Evolutionary conservation across 1,140 invertebrate species (phyloP), one percentile per base, ranked within the genome.

Genomic region (Drosophila malerkotliana): DNA sequence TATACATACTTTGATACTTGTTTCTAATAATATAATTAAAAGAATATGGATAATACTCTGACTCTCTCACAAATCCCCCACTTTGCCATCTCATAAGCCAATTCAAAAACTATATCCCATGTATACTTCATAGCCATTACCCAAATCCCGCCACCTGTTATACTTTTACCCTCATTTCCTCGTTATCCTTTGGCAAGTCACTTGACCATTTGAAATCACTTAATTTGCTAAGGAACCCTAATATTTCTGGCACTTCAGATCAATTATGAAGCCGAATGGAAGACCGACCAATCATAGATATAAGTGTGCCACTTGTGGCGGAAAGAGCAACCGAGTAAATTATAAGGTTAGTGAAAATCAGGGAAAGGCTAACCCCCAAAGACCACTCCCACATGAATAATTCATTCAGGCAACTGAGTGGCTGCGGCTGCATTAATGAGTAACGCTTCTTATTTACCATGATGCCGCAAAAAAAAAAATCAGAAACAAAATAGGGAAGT

Each of bases 391-490:
- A 56, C 66, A 87, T 87, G 83, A 87, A 87, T 87, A 82, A 87
- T 87, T 87, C 83, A 87, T 54, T 18, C 44, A 44, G 63, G 69
- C 63, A 57, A 69, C 57, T 57, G 61, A 77, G 51, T 51, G 56
- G 59, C 77, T 76, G 58, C n/a, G 51, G 41, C 69, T 53, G 81
- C 81, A 85, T 85, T 85, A 84, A 84, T 84, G 81, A 85, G 81
- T 58, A 61, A 74, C 66, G 74, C 82, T 87, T 82, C 82, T 87
- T 87, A 87, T 87, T 87, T 87, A 88, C 74, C 78, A 87, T 87
- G 82, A 87, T 87, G 66, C 66, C 62, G 82, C 82, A 88, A 9
- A 83, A 83, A 84, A 84, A 75, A 37, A 48, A 63, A 54, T 15
- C 24, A 9, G 30, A 49, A 51, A 67, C 9, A 39, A 48, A 75